Percentiles rank a stretch among this genome's conserved stretches.
Conservation (phyloP, 2,888 invertebrate genomes). For the Hololepta plana region DNA sequence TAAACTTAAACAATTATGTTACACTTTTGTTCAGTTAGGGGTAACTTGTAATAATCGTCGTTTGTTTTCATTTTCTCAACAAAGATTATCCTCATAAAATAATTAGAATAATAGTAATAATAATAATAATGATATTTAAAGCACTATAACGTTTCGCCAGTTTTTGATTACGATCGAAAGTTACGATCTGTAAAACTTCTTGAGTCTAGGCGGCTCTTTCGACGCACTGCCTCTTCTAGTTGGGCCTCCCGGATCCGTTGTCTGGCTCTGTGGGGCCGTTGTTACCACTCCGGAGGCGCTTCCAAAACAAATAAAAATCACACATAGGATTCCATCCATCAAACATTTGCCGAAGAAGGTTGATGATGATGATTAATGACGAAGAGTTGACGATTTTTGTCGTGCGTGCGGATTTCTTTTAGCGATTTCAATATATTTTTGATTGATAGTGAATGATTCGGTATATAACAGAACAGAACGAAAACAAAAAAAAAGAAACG, state of each 20-base stretch:
- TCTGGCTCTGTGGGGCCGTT: conserved; percentile 39
- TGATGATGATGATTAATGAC: too few species aligned
- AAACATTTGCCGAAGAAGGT: background rate
- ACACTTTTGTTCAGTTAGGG: too few species aligned
- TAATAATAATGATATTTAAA: background rate
- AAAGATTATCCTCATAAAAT: too few species aligned
- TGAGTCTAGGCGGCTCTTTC: conserved; percentile 25
- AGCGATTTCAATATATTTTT: too few species aligned
- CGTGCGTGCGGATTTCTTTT: too few species aligned
- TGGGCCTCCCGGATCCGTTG: conserved; percentile 30
- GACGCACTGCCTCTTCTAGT: conserved; percentile 37
- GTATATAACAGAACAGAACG: too few species aligned
- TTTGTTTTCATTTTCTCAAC: too few species aligned
- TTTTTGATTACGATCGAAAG: too few species aligned
- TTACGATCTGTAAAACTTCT: too few species aligned
- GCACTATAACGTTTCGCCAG: background rate
- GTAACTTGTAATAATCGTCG: too few species aligned
- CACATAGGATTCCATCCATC: conserved; percentile 23
- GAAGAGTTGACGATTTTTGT: too few species aligned
- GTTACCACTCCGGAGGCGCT: conserved; percentile 31
- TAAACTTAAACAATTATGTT: too few species aligned
- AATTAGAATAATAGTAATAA: background rate
- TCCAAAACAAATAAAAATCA: conserved; percentile 29
- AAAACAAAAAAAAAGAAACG: conserved; percentile 9
- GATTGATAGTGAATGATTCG: conserved; percentile 9